Evolutionary conservation across 2,888 invertebrate genomes (phyloP), one percentile per base, ranked within the genome.

Genomic region (Ectemnius continuus): DNA sequence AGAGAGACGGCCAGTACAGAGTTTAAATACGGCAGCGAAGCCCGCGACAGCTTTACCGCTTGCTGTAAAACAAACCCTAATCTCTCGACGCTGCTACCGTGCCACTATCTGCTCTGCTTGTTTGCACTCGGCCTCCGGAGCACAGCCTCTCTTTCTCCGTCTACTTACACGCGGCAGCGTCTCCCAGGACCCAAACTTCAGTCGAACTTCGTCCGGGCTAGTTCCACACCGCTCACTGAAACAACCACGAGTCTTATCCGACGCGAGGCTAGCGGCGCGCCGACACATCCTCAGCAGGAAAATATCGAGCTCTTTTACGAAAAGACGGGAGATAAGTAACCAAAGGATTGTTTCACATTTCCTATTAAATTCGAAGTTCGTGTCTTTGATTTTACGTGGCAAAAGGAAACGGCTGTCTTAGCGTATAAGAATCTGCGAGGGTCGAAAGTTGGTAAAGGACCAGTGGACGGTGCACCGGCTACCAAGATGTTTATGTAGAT

Each of bases 1-100:
- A 48, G 13, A 23, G 28, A 62, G n/a, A 2, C 20, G 62, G 52
- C 26, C 47, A 48, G 48, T 26, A 66, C 61, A 62, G 79, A 71
- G 82, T 86, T 88, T 86, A 85, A 87, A 85, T 82, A 81, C 85
- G 83, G 82, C 84, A 84, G 85, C 84, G 73, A 69, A 81, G 81
- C 82, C 80, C 84, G 86, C 85, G 90, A 90, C 90, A 89, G 88
- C 89, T 91, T 90, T 90, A 90, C 89, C 89, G 84, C 87, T 85
- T 77, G 90, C 85, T 89, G 89, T 90, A 91, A 90, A 91, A 90
- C 90, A 90, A 88, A 84, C 85, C 83, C 86, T 90, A 90, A 90
- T 91, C 90, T 90, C 89, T 84, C 79, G 85, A 78, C 86, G 85
- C 84, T 83, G 89, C 89, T 89, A 89, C 89, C 86, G 88, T 88